phyloP scores from a whole-genome alignment of 2,113 vertebrate species.

The Coracopsis vasa region DNA sequence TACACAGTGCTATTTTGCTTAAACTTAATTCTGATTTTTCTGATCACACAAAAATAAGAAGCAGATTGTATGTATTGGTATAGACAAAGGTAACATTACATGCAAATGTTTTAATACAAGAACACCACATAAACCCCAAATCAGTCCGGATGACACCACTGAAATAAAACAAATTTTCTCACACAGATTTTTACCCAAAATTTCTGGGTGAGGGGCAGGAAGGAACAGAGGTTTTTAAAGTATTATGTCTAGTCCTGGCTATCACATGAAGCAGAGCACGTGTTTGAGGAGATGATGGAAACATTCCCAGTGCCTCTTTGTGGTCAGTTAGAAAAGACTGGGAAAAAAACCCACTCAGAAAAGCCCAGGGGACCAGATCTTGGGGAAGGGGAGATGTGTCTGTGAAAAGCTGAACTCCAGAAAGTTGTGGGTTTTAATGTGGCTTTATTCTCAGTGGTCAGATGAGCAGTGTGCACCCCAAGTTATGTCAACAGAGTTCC shows the following conservation, averaged over 20 bases:
- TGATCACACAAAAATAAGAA: background rate
- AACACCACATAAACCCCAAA: background rate
- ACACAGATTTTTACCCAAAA: background rate
- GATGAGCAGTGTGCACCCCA: slow-evolving; percentile 87
- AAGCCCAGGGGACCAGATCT: background rate
- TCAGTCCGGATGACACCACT: background rate
- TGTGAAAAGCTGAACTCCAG: background rate
- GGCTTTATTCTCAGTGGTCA: slow-evolving; percentile 71
- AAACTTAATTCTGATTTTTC: background rate
- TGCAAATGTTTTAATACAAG: background rate
- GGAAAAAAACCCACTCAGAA: background rate
- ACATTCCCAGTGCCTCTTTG: background rate
- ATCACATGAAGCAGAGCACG: background rate
- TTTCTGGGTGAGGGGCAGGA: background rate
- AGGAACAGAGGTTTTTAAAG: background rate
- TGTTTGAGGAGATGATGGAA: background rate
- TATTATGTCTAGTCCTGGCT: background rate
- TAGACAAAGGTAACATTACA: background rate
- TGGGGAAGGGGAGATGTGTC: accelerated
- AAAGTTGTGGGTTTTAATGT: background rate
- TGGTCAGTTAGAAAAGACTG: background rate
- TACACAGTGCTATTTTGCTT: background rate
- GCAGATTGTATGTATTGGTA: background rate
- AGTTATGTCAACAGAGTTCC: slow-evolving; percentile 87
- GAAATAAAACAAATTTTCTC: background rate